A percentile compares a stretch with the other conserved stretches of the same genome.
Evolutionary conservation across 2,797 vertebrate species (phyloP).

Genomic region (Ara ararauna): DNA sequence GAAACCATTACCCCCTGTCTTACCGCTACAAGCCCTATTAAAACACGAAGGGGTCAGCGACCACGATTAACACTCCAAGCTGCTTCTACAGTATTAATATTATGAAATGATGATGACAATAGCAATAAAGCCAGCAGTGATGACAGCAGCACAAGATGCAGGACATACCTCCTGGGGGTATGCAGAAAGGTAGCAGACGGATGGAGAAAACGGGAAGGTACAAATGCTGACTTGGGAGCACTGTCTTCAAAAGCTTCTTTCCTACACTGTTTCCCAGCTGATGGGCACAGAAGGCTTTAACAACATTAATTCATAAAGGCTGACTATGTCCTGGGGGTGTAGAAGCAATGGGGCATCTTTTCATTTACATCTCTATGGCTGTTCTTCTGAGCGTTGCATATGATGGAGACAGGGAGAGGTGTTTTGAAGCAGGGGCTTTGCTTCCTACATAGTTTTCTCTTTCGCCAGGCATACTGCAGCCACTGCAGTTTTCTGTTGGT

Average conservation of each 20-base stretch:
- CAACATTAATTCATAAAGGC: slow-evolving; percentile 2
- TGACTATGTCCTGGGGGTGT: neutral
- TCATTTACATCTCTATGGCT: slow-evolving; percentile 24
- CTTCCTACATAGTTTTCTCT: neutral
- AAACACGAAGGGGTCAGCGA: accelerated
- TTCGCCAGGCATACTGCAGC: neutral
- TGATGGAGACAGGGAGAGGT: neutral
- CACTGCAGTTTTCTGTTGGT: neutral
- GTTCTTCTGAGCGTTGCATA: neutral
- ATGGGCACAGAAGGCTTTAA: neutral
- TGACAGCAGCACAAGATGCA: neutral
- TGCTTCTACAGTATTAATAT: neutral
- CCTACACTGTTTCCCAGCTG: neutral
- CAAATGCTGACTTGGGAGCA: neutral
- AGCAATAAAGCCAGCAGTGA: neutral
- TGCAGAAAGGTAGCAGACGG: neutral
- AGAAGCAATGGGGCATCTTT: neutral
- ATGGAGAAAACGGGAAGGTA: neutral
- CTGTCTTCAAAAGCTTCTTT: neutral
- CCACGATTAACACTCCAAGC: neutral
- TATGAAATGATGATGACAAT: neutral
- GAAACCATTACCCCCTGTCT: too few species aligned
- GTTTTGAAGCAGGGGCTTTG: neutral
- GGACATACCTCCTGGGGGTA: neutral
- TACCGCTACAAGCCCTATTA: neutral